These are phyloP conservation scores for Odontesthes bonariensis DNA, from an alignment of 2,113 vertebrate genomes.

Conservation along the genomic window DNA sequence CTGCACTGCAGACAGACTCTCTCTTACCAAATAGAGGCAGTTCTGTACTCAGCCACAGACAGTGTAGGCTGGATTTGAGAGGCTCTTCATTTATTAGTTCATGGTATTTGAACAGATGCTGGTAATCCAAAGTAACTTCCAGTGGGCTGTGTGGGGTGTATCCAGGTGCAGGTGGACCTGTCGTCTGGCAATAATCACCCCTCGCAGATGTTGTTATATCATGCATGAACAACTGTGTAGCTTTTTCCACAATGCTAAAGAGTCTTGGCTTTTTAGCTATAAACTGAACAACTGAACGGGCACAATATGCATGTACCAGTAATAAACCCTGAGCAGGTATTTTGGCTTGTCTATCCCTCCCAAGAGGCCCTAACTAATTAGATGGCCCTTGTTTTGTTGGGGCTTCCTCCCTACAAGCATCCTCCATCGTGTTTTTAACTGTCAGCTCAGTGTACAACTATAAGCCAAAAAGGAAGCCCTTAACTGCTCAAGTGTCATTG, in stretches of 20 bases:
- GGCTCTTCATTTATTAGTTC: slow-evolving; percentile 47
- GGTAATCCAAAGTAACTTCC: slow-evolving; percentile 43
- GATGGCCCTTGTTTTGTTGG: not conserved
- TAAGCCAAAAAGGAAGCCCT: not conserved
- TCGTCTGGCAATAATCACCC: slow-evolving; percentile 14
- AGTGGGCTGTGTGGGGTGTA: slow-evolving; percentile 31
- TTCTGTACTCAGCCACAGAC: slow-evolving; percentile 56
- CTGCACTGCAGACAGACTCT: slow-evolving; percentile 76
- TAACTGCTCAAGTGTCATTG: slow-evolving; percentile 2
- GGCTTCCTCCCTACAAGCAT: slow-evolving; percentile 15
- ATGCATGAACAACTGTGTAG: slow-evolving; percentile 25
- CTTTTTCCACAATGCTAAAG: not conserved
- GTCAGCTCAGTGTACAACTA: not conserved
- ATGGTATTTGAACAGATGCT: slow-evolving; percentile 66
- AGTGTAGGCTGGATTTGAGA: slow-evolving; percentile 48
- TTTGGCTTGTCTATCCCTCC: not conserved
- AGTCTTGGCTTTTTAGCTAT: not conserved
- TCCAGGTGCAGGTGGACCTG: slow-evolving; percentile 27
- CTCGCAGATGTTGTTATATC: not conserved
- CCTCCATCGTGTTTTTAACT: not conserved
- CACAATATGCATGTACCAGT: not conserved
- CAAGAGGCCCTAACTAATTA: slow-evolving; percentile 9
- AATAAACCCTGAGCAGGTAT: slow-evolving; percentile 19
- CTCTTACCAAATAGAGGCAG: slow-evolving; percentile 40
- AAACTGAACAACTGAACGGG: slow-evolving; percentile 10